Base-by-base conservation (phyloP, 2,888 invertebrate species). In the Caenorhabditis wallacei region DNA sequence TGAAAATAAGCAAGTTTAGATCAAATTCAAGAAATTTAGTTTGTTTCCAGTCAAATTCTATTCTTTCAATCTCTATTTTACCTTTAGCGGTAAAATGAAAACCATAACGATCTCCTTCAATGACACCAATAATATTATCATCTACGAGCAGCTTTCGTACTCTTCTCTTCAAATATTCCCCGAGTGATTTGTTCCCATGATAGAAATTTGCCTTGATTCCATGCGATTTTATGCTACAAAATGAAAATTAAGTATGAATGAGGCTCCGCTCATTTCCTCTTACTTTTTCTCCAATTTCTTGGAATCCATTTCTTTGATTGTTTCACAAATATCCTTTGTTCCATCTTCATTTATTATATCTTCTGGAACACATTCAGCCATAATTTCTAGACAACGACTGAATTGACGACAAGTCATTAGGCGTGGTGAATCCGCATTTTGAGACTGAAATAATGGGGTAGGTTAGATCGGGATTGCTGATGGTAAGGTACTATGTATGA, bases 71-170 rank as follows among this genome's bases (percentile, higher is more conserved):
- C n/a, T n/a, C n/a, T n/a, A n/a, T n/a, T 24, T n/a, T 11, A 79
- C 79, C 63, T 71, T 48, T 64, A 2, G 79, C 48, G 4, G 13
- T 26, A 37, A 79, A 66, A 11, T 80, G 22, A 30, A 80, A 80
- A 10, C 80, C 80, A 16, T 35, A 72, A 10, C 35, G 16, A 11
- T 43, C 8, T 13, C 26, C n/a, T 24, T 61, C 61, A 13, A 72
- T 30, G 7, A 79, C 57, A 2, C 64, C 56, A 8, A 24, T 1
- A 11, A 70, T 30, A 0, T n/a, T 35, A 0, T 54, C 20, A 24
- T 57, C 13, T 0, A 18, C 22, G 10, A 79, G 16, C 5, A 72
- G 26, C 16, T 66, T 56, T 22, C 56, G 35, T 1, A 79, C 35
- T 43, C 54, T 63, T 16, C 26, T 53, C 30, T 72, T 72, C 61